These are phyloP conservation scores for Rotaria socialis DNA, from an alignment of 2,888 invertebrate genomes.

Conservation along the genomic window DNA sequence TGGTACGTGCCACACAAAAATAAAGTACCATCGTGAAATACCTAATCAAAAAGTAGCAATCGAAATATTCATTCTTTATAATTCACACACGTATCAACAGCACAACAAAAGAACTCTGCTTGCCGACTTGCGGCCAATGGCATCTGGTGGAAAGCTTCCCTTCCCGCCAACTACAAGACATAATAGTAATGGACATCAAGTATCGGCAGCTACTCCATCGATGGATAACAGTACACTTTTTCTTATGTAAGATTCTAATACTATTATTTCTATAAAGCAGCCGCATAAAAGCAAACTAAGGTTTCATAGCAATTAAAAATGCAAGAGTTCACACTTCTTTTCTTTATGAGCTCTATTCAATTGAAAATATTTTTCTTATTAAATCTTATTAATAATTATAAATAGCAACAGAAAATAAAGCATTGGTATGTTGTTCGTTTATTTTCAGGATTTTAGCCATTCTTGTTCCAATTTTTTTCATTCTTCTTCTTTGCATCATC, in stretches of 20 bases:
- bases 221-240: background rate
- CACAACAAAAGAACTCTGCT: too few species aligned
- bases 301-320: too few species aligned
- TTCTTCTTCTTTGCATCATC: background rate
- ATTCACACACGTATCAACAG: too few species aligned
- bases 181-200: background rate
- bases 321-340: too few species aligned
- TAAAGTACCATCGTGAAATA: background rate
- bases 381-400: background rate
- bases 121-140: too few species aligned
- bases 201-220: background rate
- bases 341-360: background rate
- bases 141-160: background rate
- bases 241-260: background rate
- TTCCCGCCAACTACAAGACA: background rate
- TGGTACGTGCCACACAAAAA: background rate
- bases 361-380: background rate
- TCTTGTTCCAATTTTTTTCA: background rate
- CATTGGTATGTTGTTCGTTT: background rate
- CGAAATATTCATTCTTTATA: background rate
- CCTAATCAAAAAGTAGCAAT: background rate
- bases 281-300: too few species aligned
- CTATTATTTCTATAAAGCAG: background rate
- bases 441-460: background rate
- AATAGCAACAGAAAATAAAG: background rate